These are phyloP conservation scores for Clupea harengus DNA, from an alignment of 2,113 vertebrate species.

Conservation along the genomic window DNA sequence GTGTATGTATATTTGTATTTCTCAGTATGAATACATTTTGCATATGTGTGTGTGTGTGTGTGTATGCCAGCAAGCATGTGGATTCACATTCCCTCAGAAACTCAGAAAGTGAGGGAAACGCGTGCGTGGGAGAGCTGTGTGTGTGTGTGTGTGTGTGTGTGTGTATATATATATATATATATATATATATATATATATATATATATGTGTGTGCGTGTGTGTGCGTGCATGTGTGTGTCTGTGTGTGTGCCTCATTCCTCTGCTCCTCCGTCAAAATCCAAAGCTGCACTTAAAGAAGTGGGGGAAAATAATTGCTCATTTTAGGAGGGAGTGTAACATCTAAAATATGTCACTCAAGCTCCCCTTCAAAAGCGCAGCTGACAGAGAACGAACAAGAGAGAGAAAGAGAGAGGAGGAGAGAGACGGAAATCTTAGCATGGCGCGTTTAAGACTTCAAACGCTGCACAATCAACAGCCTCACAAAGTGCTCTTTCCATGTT, in stretches of 20 bases:
- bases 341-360: constrained; percentile 69
- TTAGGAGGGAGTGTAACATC: constrained; percentile 68
- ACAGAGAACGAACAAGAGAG: constrained; percentile 47
- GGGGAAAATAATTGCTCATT: constrained; percentile 71
- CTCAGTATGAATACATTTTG: neutral
- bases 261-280: constrained; percentile 42
- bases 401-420: constrained; percentile 66
- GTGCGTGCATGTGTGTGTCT: neutral
- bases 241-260: neutral
- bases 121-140: neutral
- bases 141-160: constrained; percentile 13
- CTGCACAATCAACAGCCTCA: constrained; percentile 70
- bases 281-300: constrained; percentile 60
- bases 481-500: constrained; percentile 49
- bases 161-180: no score
- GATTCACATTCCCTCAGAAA: neutral
- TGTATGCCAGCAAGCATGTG: neutral
- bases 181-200: no score
- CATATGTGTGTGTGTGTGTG: neutral
- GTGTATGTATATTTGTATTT: neutral
- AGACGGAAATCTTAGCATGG: constrained; percentile 71
- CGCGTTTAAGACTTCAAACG: constrained; percentile 76
- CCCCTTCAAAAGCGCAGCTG: constrained; percentile 68
- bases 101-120: neutral
- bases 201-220: constrained; percentile 17